phyloP scores from a whole-genome alignment of 2,113 vertebrate genomes.

The Otolemur garnettii region DNA sequence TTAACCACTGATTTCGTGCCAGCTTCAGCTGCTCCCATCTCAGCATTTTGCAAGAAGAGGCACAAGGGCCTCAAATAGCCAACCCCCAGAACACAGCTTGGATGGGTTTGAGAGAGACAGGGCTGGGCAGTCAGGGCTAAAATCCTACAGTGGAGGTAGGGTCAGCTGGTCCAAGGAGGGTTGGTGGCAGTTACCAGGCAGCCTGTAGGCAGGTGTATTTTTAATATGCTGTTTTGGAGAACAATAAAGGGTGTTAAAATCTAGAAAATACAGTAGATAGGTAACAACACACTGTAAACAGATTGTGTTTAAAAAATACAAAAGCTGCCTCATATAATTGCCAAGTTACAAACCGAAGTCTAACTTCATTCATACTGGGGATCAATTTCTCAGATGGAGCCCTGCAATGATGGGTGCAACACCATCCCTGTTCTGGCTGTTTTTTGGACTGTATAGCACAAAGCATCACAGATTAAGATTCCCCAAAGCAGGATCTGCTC shows the following conservation, averaged over 20 bases:
- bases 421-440: neutral
- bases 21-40: neutral
- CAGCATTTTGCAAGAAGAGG: neutral
- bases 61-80: neutral
- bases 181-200: accelerated
- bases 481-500: neutral
- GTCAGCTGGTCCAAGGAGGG: too few species aligned
- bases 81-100: accelerated
- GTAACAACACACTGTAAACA: neutral
- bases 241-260: neutral
- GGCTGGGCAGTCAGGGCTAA: accelerated
- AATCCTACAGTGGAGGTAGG: accelerated
- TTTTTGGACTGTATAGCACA: neutral
- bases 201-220: neutral
- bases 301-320: neutral
- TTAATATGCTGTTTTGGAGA: neutral
- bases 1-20: accelerated
- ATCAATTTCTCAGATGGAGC: neutral
- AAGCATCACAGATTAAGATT: neutral
- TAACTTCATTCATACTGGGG: neutral
- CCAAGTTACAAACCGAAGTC: neutral
- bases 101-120: neutral
- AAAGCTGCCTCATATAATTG: neutral
- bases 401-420: neutral
- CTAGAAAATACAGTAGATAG: neutral